Percentiles rank a stretch among this genome's conserved stretches.
Evolutionary conservation across 1,140 invertebrate genomes (phyloP).

Genomic region (Hyles euphorbiae): DNA sequence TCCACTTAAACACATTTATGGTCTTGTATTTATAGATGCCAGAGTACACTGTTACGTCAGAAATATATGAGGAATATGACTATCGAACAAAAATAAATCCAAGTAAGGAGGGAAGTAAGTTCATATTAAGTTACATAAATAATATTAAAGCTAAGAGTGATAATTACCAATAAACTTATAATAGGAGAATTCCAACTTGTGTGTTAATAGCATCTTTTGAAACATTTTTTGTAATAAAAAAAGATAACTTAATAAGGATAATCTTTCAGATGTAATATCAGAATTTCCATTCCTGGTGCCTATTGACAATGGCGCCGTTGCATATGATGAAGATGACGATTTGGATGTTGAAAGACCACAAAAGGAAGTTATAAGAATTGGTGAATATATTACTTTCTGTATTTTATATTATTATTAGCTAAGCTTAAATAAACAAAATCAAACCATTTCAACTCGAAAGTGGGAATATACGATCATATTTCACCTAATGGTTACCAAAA

Average conservation of each 20-base stretch:
- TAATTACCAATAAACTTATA: too few relatives aligned
- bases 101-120: conserved; percentile 62
- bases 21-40: conserved; percentile 59
- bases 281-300: conserved; percentile 68
- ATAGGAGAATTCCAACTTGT: too few relatives aligned
- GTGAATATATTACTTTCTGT: conserved; percentile 28
- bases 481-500: too few relatives aligned
- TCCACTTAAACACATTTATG: background rate
- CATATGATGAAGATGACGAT: conserved; percentile 65
- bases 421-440: too few relatives aligned
- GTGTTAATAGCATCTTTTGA: too few relatives aligned
- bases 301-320: conserved; percentile 22
- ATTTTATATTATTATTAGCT: background rate
- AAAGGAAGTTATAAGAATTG: conserved; percentile 64
- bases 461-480: too few relatives aligned
- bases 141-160: too few relatives aligned
- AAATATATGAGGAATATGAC: conserved; percentile 71
- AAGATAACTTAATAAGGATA: too few relatives aligned
- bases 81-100: conserved; percentile 58
- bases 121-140: background rate
- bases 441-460: too few relatives aligned
- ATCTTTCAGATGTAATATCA: conserved; percentile 68
- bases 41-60: conserved; percentile 66
- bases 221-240: too few relatives aligned
- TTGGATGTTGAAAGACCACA: conserved; percentile 58